These are phyloP conservation scores for Oreochromis spilurus DNA, from an alignment of 2,113 vertebrate genomes.

Conservation along the genomic window DNA sequence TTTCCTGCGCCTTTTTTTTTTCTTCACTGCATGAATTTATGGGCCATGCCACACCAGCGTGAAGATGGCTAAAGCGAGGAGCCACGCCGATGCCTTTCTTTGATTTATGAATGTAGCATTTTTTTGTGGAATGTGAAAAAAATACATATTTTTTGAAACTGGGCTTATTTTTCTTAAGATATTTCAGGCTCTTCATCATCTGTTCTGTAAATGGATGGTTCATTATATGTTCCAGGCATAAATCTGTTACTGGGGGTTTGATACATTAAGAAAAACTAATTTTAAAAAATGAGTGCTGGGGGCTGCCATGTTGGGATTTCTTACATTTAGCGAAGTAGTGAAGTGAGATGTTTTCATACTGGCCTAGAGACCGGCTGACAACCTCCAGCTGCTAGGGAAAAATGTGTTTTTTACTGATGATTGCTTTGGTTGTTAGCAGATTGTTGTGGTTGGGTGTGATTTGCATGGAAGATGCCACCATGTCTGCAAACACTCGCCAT, in stretches of 20 bases:
- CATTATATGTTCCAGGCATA: neutral
- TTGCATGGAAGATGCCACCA: neutral
- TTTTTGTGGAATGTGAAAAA: neutral
- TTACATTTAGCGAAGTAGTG: neutral
- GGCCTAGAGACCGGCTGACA: neutral
- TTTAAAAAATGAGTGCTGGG: neutral
- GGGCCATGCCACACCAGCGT: neutral
- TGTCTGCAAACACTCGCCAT: neutral
- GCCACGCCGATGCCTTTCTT: neutral
- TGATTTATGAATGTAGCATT: neutral
- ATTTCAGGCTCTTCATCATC: neutral
- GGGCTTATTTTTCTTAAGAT: neutral
- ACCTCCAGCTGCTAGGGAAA: neutral
- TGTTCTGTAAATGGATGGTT: neutral
- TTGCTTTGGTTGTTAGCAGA: neutral
- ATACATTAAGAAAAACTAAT: neutral
- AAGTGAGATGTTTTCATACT: neutral
- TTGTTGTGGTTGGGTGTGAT: neutral
- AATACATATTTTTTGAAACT: neutral
- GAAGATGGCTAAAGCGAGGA: neutral
- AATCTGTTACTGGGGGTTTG: neutral
- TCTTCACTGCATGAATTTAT: neutral
- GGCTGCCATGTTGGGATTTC: neutral
- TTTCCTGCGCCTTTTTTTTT: neutral
- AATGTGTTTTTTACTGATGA: neutral